Conservation (phyloP, 2,797 vertebrate species). For the Epinephelus malabaricus region DNA sequence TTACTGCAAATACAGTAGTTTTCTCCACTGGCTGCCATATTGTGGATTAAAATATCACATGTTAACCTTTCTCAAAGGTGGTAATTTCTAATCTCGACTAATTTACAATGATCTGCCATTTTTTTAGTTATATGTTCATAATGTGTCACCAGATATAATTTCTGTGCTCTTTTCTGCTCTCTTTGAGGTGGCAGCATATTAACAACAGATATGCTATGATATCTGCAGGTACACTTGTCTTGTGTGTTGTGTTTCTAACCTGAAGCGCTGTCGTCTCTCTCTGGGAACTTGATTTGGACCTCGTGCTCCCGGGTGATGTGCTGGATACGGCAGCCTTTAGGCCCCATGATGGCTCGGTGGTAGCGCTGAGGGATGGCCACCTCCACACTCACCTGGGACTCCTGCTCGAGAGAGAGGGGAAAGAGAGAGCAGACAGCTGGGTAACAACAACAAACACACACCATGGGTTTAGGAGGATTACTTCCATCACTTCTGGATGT, state of each 20-base stretch:
- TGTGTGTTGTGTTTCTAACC: slow-evolving; percentile 55
- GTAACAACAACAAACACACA: slow-evolving; percentile 12
- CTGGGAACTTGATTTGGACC: slow-evolving; percentile 89
- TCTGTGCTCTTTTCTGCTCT: neutral
- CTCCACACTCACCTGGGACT: slow-evolving; percentile 87
- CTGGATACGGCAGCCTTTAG: slow-evolving; percentile 87
- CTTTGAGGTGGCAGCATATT: neutral
- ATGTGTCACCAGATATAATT: neutral
- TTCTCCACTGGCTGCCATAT: neutral
- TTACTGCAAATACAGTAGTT: neutral
- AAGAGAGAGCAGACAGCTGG: slow-evolving; percentile 1
- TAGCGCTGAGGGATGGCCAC: slow-evolving; percentile 86
- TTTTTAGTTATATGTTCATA: neutral
- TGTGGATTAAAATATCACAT: neutral
- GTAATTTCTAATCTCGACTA: too few species aligned
- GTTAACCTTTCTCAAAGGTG: neutral
- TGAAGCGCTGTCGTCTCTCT: slow-evolving; percentile 84
- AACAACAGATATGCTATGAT: neutral
- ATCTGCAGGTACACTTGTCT: neutral
- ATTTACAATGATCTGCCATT: too few species aligned
- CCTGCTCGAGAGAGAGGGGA: slow-evolving; percentile 68
- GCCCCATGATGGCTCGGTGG: slow-evolving; percentile 88
- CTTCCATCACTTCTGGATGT: neutral
- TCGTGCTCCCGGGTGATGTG: slow-evolving; percentile 88
- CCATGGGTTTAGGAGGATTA: neutral